Evolutionary conservation across 2,113 vertebrate genomes (phyloP), one percentile per base, ranked within the genome.

Genomic region (Paradoxurus hermaphroditus): DNA sequence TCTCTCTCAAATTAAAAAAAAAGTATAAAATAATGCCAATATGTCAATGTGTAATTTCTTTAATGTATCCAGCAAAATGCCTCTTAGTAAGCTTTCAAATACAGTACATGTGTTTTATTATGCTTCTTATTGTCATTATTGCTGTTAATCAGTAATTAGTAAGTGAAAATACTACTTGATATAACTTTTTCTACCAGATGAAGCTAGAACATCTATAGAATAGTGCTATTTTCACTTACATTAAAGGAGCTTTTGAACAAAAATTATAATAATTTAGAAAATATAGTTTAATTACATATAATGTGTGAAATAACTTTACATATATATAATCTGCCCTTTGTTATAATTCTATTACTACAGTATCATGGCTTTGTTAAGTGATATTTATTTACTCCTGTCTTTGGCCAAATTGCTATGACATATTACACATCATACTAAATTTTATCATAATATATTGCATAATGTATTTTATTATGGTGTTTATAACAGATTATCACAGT

Each of bases 11-110:
- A 56, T 3, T 14, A 21, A 21, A 56, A 56, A 56, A 59, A 59
- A 59, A 23, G 5, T 77, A 12, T 25, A 53, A 88, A 94, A 12
- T 15, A 25, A 25, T 46, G 15, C 29, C 73, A 15, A 67, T 51
- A 83, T 82, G 92, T 82, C 51, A 96, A 77, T 46, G 87, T 91
- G 39, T 83, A 46, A 85, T 89, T 88, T 59, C 72, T 95, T 91
- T 93, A 86, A 97, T 39, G 7, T 72, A 6, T 82, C 29, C 12
- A 83, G 73, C 25, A 62, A 16, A 67, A 68, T 67, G 49, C n/a
- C 14, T 92, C 62, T 75, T 46, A 19, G 23, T 27, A 13, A 78
- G n/a, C 46, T 63, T 67, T 78, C 27, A 14, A 25, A 68, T 82
- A 62, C 4, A 41, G 86, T 73, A 89, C 70, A 56, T 67, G 31